Conservation (phyloP, 2,888 invertebrate species). For the Caenorhabditis wallacei region DNA sequence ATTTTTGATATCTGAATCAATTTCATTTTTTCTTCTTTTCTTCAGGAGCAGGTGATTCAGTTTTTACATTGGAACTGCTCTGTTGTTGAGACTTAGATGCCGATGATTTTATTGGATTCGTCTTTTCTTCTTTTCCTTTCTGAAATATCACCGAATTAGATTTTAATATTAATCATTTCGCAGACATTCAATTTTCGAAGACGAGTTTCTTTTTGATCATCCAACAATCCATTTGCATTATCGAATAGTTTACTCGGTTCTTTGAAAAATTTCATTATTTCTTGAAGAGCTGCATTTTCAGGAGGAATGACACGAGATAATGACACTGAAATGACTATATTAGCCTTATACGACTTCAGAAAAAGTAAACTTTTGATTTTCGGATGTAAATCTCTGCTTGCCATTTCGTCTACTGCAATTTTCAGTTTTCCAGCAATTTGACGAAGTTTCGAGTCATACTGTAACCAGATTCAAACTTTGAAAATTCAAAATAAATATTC, state of each 20-base stretch:
- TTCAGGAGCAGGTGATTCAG: not conserved
- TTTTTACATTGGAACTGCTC: not conserved
- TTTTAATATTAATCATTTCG: not conserved
- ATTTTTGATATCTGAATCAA: not conserved
- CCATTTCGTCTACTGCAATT: constrained; percentile 32
- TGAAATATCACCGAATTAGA: not conserved
- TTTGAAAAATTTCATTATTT: constrained; percentile 31
- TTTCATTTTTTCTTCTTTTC: constrained; percentile 26
- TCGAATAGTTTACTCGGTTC: constrained; percentile 45
- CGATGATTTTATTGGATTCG: constrained; percentile 14
- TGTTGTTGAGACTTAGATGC: constrained; percentile 4
- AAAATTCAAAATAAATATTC: not conserved
- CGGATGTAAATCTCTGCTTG: constrained; percentile 51
- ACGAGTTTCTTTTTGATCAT: constrained; percentile 46
- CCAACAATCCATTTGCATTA: constrained; percentile 22
- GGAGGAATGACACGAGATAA: constrained; percentile 23
- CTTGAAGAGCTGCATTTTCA: constrained; percentile 3
- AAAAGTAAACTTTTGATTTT: constrained; percentile 39
- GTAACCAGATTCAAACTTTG: not conserved
- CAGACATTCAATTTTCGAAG: constrained; percentile 15
- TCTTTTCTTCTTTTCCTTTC: constrained; percentile 19
- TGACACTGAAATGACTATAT: constrained; percentile 39
- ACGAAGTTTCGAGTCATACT: constrained; percentile 20
- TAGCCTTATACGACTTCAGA: not conserved
- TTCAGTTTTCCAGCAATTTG: constrained; percentile 29